Percentiles rank a stretch among this genome's conserved stretches.
phyloP scores from a whole-genome alignment of 2,888 invertebrate genomes.

The Drosophila lutescens region DNA sequence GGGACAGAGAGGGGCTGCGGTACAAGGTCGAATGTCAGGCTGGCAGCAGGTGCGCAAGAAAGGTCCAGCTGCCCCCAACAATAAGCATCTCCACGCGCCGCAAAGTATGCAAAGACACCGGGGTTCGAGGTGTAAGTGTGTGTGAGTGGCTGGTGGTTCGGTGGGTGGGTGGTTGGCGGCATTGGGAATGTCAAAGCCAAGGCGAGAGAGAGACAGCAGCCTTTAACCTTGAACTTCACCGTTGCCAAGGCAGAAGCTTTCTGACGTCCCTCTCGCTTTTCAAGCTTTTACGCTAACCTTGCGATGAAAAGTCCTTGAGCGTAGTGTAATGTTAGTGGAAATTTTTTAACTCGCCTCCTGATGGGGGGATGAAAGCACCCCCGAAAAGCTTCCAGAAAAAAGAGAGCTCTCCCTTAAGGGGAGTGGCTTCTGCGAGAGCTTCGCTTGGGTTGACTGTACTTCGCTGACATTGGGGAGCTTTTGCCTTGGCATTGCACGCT shows the following conservation, averaged over 20 bases:
- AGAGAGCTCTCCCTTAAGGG: conserved; percentile 23
- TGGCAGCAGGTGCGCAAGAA: conserved; percentile 47
- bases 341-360: conserved; percentile 39
- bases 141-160: conserved; percentile 11
- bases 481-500: conserved; percentile 78
- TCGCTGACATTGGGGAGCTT: conserved; percentile 71
- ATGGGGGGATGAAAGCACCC: conserved; percentile 35
- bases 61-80: conserved; percentile 50
- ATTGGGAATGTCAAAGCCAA: conserved; percentile 43
- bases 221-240: conserved; percentile 82
- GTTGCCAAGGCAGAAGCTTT: conserved; percentile 64
- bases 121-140: conserved; percentile 39
- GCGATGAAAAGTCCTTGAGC: conserved; percentile 66
- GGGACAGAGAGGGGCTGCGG: conserved; percentile 3
- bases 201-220: conserved; percentile 30
- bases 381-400: conserved; percentile 9
- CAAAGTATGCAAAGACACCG: conserved; percentile 62
- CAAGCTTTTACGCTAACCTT: conserved; percentile 71
- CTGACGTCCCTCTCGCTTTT: conserved; percentile 5
- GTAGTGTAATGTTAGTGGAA: conserved; percentile 50
- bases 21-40: conserved; percentile 50
- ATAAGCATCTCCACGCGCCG: conserved; percentile 65
- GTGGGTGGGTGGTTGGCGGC: conserved; percentile 26
- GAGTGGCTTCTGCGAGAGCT: conserved; percentile 45
- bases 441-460: conserved; percentile 72